A percentile compares a stretch with the other conserved stretches of the same genome.
phyloP scores from a whole-genome alignment of 2,113 vertebrate genomes.

The Notiomystis cincta region DNA sequence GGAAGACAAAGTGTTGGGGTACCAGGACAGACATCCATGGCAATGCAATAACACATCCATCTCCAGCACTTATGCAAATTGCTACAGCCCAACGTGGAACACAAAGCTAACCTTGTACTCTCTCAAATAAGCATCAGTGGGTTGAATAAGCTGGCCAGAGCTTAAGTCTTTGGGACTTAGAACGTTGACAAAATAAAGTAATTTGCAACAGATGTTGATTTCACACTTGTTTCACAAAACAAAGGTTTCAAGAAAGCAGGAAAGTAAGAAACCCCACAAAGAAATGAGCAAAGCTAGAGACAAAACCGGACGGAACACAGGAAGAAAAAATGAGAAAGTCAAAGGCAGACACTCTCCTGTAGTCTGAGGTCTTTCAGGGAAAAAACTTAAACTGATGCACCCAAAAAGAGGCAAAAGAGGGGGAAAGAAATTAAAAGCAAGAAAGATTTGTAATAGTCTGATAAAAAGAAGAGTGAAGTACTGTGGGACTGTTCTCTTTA shows the following conservation, averaged over 20 bases:
- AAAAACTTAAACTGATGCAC: background rate
- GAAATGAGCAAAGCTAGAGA: background rate
- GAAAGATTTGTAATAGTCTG: background rate
- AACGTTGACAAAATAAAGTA: background rate
- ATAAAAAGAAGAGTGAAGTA: background rate
- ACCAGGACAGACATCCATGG: background rate
- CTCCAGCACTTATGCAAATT: background rate
- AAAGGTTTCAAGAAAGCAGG: background rate
- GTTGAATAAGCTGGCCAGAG: background rate
- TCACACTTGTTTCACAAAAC: background rate
- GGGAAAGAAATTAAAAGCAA: background rate
- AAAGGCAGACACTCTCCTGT: background rate
- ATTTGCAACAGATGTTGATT: background rate
- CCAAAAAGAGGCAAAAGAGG: background rate
- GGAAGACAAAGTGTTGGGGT: background rate
- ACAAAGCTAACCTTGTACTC: background rate
- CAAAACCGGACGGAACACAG: background rate
- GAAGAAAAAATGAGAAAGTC: background rate
- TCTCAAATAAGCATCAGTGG: background rate
- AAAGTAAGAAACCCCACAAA: background rate
- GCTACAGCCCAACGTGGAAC: background rate
- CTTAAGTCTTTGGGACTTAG: background rate
- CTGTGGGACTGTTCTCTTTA: background rate
- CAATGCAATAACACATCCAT: background rate
- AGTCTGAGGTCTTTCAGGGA: background rate